Percentiles rank a stretch among this genome's conserved stretches.
These are phyloP conservation scores for Cyanoramphus novaezelandiae DNA, from an alignment of 2,113 vertebrate genomes.

Conservation along the genomic window DNA sequence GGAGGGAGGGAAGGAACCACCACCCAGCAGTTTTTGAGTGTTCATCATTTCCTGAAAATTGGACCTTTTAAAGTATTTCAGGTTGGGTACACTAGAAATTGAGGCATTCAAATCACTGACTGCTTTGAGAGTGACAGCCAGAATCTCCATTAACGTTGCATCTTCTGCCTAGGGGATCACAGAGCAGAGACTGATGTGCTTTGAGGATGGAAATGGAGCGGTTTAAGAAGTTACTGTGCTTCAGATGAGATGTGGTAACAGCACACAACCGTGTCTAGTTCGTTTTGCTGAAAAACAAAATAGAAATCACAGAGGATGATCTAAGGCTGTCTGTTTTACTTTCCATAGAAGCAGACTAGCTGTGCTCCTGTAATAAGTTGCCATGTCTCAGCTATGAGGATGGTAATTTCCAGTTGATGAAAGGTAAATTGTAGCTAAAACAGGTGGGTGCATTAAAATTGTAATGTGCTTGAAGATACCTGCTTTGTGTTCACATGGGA, in stretches of 20 bases:
- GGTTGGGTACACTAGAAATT: not conserved
- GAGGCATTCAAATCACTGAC: slow-evolving; percentile 17
- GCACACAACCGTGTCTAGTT: not conserved
- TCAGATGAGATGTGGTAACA: not conserved
- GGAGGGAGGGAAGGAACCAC: not conserved
- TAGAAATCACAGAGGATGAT: slow-evolving; percentile 41
- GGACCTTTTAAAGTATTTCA: slow-evolving; percentile 5
- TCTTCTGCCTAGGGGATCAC: slow-evolving; percentile 28
- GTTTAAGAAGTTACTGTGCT: slow-evolving; percentile 1
- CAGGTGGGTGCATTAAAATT: not conserved
- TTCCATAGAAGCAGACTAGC: not conserved
- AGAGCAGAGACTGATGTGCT: slow-evolving; percentile 16
- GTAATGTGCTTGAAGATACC: not conserved
- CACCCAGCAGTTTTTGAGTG: not conserved
- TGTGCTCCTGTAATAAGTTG: not conserved
- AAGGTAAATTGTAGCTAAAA: slow-evolving; percentile 5
- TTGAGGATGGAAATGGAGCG: slow-evolving; percentile 35
- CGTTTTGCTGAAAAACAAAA: slow-evolving; percentile 34
- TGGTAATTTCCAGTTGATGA: slow-evolving; percentile 43
- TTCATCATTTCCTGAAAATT: slow-evolving; percentile 2
- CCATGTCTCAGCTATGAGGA: not conserved
- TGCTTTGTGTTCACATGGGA: not conserved
- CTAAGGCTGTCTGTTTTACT: slow-evolving; percentile 11
- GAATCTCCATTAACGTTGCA: not conserved
- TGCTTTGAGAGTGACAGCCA: slow-evolving; percentile 37